Evolutionary conservation across 2,113 vertebrate genomes (phyloP).

Genomic region (Actinemys pallida): DNA sequence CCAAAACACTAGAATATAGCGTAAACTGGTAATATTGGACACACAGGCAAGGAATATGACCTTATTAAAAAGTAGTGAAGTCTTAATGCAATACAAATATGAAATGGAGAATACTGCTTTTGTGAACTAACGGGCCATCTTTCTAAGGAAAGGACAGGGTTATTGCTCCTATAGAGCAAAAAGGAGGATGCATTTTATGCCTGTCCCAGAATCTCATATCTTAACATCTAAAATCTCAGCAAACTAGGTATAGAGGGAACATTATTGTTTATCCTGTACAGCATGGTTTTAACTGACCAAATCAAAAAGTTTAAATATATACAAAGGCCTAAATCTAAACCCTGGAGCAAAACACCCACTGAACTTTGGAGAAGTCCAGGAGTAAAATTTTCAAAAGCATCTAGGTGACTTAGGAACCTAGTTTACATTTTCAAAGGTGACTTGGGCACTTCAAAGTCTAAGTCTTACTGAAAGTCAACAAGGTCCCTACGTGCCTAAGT

Average conservation of each 20-base stretch:
- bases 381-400: not conserved
- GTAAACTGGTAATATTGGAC: conserved; percentile 59
- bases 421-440: not conserved
- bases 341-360: not conserved
- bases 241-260: not conserved
- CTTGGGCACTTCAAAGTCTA: not conserved
- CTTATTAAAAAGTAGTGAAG: conserved; percentile 64
- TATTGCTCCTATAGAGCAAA: not conserved
- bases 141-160: not conserved
- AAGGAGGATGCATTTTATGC: not conserved
- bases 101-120: conserved; percentile 27
- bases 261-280: not conserved
- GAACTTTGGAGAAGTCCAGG: not conserved
- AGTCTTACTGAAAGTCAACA: not conserved
- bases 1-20: conserved; percentile 59
- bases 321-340: not conserved
- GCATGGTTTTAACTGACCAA: not conserved
- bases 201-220: not conserved
- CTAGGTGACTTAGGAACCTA: not conserved
- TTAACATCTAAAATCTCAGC: not conserved
- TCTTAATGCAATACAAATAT: conserved; percentile 51
- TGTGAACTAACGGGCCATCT: conserved; percentile 27
- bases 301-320: not conserved
- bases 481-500: not conserved
- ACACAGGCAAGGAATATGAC: conserved; percentile 59